A percentile compares a stretch with the other conserved stretches of the same genome.
Conservation (phyloP, 2,888 invertebrate genomes). For the Mimachlamys varia region DNA sequence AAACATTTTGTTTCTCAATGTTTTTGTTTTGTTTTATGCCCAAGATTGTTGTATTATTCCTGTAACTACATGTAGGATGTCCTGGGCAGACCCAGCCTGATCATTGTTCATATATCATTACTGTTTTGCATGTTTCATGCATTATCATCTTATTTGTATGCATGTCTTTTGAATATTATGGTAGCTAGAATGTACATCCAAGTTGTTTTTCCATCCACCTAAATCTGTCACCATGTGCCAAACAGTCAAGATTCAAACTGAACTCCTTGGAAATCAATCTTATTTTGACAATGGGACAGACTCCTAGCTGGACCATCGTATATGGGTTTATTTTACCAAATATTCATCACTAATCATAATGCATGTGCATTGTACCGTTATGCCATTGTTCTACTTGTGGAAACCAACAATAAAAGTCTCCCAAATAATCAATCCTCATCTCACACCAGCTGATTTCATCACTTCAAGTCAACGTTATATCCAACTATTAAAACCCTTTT, state of each 20-base stretch:
- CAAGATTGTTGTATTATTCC: background rate
- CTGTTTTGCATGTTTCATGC: slow-evolving; percentile 3
- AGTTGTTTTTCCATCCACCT: background rate
- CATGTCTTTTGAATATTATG: background rate
- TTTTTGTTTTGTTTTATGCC: background rate
- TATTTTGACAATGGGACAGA: background rate
- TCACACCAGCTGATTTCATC: background rate
- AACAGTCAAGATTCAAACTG: background rate
- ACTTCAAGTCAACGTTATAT: background rate
- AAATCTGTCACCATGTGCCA: background rate
- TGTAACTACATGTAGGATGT: slow-evolving; percentile 4
- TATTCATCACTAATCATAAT: background rate
- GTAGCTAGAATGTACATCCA: background rate
- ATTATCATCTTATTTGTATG: background rate
- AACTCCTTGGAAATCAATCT: background rate
- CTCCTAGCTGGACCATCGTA: background rate
- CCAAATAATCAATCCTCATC: background rate
- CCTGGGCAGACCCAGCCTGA: background rate
- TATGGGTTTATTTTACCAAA: background rate
- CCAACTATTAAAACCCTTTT: background rate
- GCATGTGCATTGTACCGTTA: too few species aligned
- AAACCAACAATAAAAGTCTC: background rate
- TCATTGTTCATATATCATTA: background rate
- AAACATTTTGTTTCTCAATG: background rate
- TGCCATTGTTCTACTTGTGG: background rate